phyloP scores from a whole-genome alignment of 2,888 invertebrate species.

The Chrysolina oricalcia region DNA sequence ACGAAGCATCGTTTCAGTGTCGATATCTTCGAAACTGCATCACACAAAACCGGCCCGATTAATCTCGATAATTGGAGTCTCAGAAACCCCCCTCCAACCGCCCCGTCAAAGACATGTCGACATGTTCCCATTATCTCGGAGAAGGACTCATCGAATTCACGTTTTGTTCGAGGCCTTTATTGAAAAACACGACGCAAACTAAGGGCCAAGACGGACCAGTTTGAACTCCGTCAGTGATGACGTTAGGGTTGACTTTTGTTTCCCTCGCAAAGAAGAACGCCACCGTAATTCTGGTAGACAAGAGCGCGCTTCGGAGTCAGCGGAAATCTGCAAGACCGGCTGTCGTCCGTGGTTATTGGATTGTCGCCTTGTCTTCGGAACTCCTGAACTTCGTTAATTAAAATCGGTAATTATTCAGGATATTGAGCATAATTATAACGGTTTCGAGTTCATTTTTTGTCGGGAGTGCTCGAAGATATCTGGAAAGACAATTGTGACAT shows the following conservation, averaged over 20 bases:
- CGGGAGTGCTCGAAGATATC: not conserved
- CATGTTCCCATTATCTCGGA: slow-evolving; percentile 15
- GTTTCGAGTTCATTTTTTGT: not conserved
- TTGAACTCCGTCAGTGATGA: slow-evolving; percentile 3
- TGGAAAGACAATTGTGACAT: not conserved
- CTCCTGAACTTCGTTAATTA: slow-evolving; percentile 28
- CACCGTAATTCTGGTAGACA: slow-evolving; percentile 7
- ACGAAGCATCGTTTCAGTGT: not conserved
- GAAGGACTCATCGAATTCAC: slow-evolving; percentile 18
- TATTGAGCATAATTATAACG: slow-evolving; percentile 31
- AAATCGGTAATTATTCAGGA: slow-evolving; percentile 30
- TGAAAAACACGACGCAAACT: slow-evolving; percentile 9
- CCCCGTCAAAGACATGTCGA: slow-evolving; percentile 11
- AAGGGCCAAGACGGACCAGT: not conserved
- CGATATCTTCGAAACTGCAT: not conserved
- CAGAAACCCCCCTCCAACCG: not conserved
- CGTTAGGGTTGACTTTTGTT: slow-evolving; percentile 20
- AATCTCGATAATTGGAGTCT: slow-evolving; percentile 21
- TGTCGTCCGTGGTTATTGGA: slow-evolving; percentile 30
- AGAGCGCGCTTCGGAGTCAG: slow-evolving; percentile 16
- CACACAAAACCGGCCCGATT: slow-evolving; percentile 8
- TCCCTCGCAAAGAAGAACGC: not conserved
- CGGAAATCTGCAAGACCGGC: slow-evolving; percentile 23
- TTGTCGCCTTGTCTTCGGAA: slow-evolving; percentile 28
- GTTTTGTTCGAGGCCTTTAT: slow-evolving; percentile 8